Percentiles rank a stretch among this genome's conserved stretches.
These are phyloP conservation scores for Nesoenas mayeri DNA, from an alignment of 2,113 vertebrate genomes.

Conservation along the genomic window DNA sequence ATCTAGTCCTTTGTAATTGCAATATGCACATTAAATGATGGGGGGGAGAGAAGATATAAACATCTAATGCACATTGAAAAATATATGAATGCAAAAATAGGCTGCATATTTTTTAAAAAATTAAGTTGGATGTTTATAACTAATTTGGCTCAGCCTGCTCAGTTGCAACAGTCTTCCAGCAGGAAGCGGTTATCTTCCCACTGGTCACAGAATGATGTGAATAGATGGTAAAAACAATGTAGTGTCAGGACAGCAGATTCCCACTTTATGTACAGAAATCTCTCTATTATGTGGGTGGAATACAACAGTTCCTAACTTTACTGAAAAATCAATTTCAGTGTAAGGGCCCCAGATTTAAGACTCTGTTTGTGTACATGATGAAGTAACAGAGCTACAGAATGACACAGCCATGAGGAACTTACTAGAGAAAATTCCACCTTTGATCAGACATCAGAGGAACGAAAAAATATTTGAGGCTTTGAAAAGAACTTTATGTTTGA, in stretches of 20 bases:
- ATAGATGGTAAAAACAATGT: neutral
- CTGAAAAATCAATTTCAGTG: constrained; percentile 47
- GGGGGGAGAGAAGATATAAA: accelerated
- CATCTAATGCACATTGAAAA: neutral
- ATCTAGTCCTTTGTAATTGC: neutral
- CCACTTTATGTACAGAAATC: constrained; percentile 20
- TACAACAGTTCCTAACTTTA: constrained; percentile 8
- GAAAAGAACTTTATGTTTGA: neutral
- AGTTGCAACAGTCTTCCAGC: neutral
- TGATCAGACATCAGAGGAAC: neutral
- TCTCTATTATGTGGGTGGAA: neutral
- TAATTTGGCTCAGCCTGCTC: neutral
- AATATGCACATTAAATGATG: neutral
- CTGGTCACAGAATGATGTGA: neutral
- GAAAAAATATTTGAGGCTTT: neutral
- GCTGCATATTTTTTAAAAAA: neutral
- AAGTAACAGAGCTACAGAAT: neutral
- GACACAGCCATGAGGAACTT: neutral
- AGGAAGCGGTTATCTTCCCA: neutral
- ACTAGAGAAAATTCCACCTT: neutral
- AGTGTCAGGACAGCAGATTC: neutral
- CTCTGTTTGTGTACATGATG: neutral
- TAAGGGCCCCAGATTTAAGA: neutral
- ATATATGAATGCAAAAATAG: neutral
- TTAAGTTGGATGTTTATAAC: neutral